A percentile compares a stretch with the other conserved stretches of the same genome.
Conservation (phyloP, 2,888 invertebrate species). For the Polymixis lichenea region DNA sequence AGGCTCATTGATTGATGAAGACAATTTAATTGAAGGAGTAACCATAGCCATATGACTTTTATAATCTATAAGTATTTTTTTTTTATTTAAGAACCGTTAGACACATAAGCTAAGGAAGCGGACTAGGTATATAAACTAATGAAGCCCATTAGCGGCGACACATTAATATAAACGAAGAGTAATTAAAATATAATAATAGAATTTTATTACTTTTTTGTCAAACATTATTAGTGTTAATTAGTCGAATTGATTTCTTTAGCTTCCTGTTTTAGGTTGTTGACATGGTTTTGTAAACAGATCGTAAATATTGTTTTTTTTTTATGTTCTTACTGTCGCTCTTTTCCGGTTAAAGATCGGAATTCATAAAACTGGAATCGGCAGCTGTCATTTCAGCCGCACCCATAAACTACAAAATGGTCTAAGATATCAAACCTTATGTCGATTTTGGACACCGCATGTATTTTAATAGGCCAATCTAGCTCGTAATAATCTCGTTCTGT, state of each 20-base stretch:
- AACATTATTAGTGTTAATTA: constrained; percentile 48
- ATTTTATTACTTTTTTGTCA: constrained; percentile 51
- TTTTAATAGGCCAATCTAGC: background rate
- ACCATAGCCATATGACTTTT: constrained; percentile 41
- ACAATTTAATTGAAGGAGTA: constrained; percentile 58
- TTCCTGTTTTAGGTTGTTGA: constrained; percentile 44
- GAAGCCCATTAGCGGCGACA: constrained; percentile 46
- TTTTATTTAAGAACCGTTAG: constrained; percentile 52
- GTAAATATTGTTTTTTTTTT: constrained; percentile 14
- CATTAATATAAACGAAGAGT: constrained; percentile 23
- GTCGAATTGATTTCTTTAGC: constrained; percentile 24
- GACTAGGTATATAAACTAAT: constrained; percentile 37
- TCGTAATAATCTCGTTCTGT: no score
- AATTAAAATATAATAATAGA: constrained; percentile 35
- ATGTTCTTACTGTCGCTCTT: background rate
- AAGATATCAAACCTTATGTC: background rate
- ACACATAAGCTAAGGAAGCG: constrained; percentile 27
- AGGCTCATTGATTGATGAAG: constrained; percentile 55
- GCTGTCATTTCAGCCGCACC: background rate
- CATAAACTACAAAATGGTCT: constrained; percentile 6
- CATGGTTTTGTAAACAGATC: constrained; percentile 24
- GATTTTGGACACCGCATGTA: background rate
- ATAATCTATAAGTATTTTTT: constrained; percentile 42
- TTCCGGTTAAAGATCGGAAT: constrained; percentile 14
- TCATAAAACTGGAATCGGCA: background rate